Evolutionary conservation across 2,797 vertebrate species (phyloP).

Genomic region (Betta splendens): DNA sequence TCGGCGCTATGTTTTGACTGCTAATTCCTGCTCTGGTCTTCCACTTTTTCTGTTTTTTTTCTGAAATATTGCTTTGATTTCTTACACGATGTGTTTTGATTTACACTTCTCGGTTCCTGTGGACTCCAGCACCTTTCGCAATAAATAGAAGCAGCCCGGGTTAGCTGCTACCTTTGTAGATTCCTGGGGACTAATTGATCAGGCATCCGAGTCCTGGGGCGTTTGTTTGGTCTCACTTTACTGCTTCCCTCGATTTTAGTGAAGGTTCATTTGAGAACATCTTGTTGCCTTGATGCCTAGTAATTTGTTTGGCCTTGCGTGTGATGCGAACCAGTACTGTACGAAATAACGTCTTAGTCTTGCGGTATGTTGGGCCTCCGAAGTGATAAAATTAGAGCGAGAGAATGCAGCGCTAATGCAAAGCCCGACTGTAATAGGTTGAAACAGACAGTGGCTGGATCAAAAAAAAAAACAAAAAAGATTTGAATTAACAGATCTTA

Average conservation of each 20-base stretch:
- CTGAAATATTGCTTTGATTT: conserved; percentile 27
- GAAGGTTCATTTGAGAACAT: conserved; percentile 36
- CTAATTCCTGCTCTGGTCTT: conserved; percentile 36
- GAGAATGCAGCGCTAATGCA: too few species aligned
- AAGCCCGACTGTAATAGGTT: too few species aligned
- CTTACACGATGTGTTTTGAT: conserved; percentile 13
- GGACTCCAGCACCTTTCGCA: neutral
- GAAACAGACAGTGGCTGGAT: too few species aligned
- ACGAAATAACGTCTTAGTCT: neutral
- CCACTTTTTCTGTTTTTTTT: conserved; percentile 19
- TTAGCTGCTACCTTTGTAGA: conserved; percentile 30
- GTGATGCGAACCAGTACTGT: conserved; percentile 16
- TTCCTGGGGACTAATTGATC: conserved; percentile 61
- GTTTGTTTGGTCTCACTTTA: conserved; percentile 43
- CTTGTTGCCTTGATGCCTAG: conserved; percentile 22
- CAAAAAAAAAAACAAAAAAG: too few species aligned
- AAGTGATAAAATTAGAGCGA: neutral
- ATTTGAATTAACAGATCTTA: neutral
- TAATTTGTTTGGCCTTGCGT: conserved; percentile 24
- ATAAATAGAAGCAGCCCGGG: conserved; percentile 21
- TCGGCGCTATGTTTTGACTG: conserved; percentile 35
- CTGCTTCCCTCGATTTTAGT: conserved; percentile 33
- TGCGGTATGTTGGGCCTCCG: neutral
- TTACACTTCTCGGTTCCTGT: conserved; percentile 16
- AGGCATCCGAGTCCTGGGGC: conserved; percentile 34